Evolutionary conservation across 2,113 vertebrate genomes (phyloP).

Genomic region (Anser cygnoides): DNA sequence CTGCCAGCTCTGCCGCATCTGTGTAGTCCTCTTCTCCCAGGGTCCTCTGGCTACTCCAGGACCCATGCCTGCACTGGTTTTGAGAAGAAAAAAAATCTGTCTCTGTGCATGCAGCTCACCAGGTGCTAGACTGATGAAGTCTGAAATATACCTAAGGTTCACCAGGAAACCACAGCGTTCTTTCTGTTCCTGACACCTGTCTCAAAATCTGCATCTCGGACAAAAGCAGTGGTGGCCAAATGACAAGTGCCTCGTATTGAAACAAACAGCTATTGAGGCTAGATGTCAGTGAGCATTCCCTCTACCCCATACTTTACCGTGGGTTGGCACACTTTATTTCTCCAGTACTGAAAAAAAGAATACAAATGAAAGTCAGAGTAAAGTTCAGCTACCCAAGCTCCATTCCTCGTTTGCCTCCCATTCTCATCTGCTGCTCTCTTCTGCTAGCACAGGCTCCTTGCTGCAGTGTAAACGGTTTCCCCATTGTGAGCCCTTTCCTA

Average conservation of each 20-base stretch:
- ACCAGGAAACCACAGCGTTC: neutral
- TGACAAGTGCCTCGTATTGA: neutral
- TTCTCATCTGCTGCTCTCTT: neutral
- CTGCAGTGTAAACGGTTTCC: neutral
- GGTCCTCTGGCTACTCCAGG: neutral
- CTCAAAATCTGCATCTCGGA: neutral
- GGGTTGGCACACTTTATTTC: neutral
- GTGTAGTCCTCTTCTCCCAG: neutral
- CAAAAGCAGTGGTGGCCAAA: neutral
- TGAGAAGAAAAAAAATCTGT: neutral
- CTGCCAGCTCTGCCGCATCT: neutral
- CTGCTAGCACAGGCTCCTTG: neutral
- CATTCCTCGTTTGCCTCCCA: neutral
- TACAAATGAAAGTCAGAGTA: neutral
- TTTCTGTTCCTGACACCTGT: neutral
- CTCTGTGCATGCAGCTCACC: neutral
- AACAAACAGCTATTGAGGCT: neutral
- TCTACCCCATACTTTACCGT: neutral
- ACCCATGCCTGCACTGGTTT: neutral
- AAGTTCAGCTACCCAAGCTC: neutral
- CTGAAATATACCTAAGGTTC: neutral
- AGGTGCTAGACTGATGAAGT: too few species aligned
- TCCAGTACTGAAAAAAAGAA: neutral
- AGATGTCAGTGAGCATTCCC: neutral
- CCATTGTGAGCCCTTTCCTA: rapidly evolving